Base-by-base conservation (phyloP, 2,113 vertebrate species). In the Coptodon rendalli region DNA sequence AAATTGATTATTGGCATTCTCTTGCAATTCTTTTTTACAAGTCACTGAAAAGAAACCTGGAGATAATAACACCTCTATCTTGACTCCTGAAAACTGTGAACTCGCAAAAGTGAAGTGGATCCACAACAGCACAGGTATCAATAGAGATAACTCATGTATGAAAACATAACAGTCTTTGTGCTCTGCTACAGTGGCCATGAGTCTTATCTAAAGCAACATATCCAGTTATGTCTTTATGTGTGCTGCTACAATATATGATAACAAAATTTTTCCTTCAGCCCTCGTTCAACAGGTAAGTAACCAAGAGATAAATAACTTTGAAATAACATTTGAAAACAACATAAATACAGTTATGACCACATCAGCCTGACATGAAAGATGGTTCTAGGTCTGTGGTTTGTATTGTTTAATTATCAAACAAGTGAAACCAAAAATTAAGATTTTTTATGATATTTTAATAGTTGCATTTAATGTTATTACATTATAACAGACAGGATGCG, bases 31-130 rank as follows among this genome's bases (percentile, higher is more conserved):
- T 9, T 38, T 38, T 38, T 38, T 38, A 38, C 13, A 7, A 19
- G 50, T 19, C 17, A 9, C 17, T 38, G 4, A 38, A 38, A 38
- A 38, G 36, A 38, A 38, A 38, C 36, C 36, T 38, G 17, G 17
- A 19, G 17, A 19, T 17, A 9, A 9, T n/a, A 52, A 2, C 8
- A 3, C 17, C 50, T 52, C 50, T 9, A 19, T 9, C 8, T n/a
- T 4, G 17, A 8, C 17, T 52, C 7, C 50, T 9, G 50, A 52
- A 9, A 17, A 52, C 2, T 52, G 17, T 52, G 50, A 52, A 52
- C 7, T 1, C 8, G 4, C 4, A 8, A 5, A 5, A 5, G 17
- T n/a, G 50, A 19, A 5, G 7, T n/a, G 7, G 50, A 7, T n/a
- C 7, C 50, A 52, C 1, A 52, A 9, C 3, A 19, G 17, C 17